phyloP scores from a whole-genome alignment of 2,113 vertebrate genomes.

The Brachypodius melanocephalos region DNA sequence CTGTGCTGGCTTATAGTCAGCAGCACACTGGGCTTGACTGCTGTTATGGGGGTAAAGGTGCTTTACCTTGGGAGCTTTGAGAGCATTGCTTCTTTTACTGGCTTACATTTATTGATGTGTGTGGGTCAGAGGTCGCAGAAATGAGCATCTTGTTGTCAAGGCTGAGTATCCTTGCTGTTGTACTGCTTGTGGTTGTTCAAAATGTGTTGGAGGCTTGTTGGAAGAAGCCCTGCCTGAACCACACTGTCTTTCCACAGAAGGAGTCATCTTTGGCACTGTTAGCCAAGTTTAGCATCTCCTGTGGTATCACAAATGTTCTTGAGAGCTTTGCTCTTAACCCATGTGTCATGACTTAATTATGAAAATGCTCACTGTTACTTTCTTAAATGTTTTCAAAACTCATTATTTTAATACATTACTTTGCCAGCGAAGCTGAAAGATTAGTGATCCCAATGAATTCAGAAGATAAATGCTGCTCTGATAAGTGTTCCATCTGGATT shows the following conservation, averaged over 20 bases:
- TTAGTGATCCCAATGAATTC: neutral
- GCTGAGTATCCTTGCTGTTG: neutral
- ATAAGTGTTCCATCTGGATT: neutral
- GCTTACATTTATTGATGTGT: fast-evolving
- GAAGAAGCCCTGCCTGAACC: neutral
- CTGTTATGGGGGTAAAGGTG: neutral
- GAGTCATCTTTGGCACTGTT: neutral
- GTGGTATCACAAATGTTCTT: neutral
- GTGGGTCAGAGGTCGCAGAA: neutral
- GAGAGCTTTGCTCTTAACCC: neutral
- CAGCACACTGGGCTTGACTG: neutral
- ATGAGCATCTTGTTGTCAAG: neutral
- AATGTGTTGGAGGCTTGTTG: neutral
- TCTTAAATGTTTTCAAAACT: neutral
- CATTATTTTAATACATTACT: neutral
- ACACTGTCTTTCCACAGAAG: neutral
- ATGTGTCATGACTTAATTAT: neutral
- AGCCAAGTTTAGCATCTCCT: neutral
- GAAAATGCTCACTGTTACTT: neutral
- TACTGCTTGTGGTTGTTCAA: neutral
- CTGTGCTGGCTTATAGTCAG: neutral
- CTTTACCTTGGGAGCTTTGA: neutral
- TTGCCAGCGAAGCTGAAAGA: neutral
- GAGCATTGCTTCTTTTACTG: neutral
- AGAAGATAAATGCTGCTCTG: neutral